phyloP scores from a whole-genome alignment of 1,140 invertebrate genomes.

The Drosophila kanapiae region DNA sequence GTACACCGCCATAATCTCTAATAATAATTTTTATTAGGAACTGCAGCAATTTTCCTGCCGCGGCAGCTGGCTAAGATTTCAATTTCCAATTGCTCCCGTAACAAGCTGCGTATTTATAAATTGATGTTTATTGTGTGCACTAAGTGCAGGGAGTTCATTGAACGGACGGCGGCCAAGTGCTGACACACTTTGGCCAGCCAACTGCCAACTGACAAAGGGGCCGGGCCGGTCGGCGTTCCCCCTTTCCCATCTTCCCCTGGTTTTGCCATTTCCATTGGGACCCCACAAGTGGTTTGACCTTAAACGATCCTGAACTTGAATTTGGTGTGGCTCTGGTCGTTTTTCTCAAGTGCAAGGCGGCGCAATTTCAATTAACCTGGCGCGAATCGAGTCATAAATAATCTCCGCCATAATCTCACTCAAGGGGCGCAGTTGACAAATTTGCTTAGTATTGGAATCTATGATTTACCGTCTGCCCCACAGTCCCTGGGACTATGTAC shows the following conservation, averaged over 20 bases:
- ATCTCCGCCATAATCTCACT: constrained; percentile 28
- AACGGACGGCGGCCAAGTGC: constrained; percentile 63
- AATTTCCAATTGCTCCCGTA: constrained; percentile 66
- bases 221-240: constrained; percentile 16
- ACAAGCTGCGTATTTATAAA: constrained; percentile 71
- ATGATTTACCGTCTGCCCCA: constrained; percentile 32
- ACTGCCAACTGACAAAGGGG: constrained; percentile 58
- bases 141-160: constrained; percentile 73
- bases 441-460: constrained; percentile 38
- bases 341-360: constrained; percentile 55
- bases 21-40: constrained; percentile 64
- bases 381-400: constrained; percentile 28
- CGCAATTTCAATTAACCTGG: constrained; percentile 47
- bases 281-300: constrained; percentile 82
- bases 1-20: constrained; percentile 59
- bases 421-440: constrained; percentile 38
- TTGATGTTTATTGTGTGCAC: constrained; percentile 76
- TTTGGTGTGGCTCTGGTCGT: constrained; percentile 40
- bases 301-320: constrained; percentile 73
- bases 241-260: neutral
- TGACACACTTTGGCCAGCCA: constrained; percentile 73
- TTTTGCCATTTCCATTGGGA: constrained; percentile 14
- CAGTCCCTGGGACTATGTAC: constrained; percentile 1
- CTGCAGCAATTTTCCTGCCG: constrained; percentile 48
- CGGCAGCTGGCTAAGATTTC: constrained; percentile 53